Evolutionary conservation across 2,888 invertebrate genomes (phyloP), one percentile per base, ranked within the genome.

Genomic region (Eristalinus sepulchralis): DNA sequence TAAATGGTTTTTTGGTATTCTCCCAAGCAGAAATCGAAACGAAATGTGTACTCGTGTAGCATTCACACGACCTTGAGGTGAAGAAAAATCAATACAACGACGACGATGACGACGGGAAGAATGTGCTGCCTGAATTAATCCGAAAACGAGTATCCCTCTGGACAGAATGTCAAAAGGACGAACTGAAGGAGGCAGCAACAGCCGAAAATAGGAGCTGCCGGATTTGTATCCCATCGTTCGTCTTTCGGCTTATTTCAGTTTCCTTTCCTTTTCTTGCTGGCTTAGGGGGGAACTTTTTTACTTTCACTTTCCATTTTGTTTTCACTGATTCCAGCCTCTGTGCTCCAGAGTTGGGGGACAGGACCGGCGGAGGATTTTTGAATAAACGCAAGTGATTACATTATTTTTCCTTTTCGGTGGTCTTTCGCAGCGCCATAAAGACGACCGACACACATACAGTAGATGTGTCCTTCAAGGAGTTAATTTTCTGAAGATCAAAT

Each of bases 51-150:
- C 57, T 27, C 24, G 57, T 47, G 67, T 68, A 67, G 67, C 59
- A 59, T 77, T 77, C 60, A 68, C 34, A 34, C 34, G 67, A 68
- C 76, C 76, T 67, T 76, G 67, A 13, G 64, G 33, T 31, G 57
- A 59, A 3, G 55, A 66, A 66, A 66, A 75, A 75, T 75, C 66
- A 66, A 75, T 75, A 66, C 57, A 0, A 57, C 27, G 27, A 27
- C 27, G 27, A 27, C 27, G 27, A 27, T 27, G 27, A 5, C 27
- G 27, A 27, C 27, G 17, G 27, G 55, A 53, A 39, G 47, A 47
- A 47, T 47, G 6, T 39, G 20, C n/a, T 39, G 13, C 39, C 31
- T 31, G 33, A n/a, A 17, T 72, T 47, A 66, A 66, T 66, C 66
- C 66, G 10, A 53, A 53, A 31, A 47, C 33, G 22, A 34, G 10